phyloP scores from a whole-genome alignment of 1,140 invertebrate species.

The Drosophila suzukii region DNA sequence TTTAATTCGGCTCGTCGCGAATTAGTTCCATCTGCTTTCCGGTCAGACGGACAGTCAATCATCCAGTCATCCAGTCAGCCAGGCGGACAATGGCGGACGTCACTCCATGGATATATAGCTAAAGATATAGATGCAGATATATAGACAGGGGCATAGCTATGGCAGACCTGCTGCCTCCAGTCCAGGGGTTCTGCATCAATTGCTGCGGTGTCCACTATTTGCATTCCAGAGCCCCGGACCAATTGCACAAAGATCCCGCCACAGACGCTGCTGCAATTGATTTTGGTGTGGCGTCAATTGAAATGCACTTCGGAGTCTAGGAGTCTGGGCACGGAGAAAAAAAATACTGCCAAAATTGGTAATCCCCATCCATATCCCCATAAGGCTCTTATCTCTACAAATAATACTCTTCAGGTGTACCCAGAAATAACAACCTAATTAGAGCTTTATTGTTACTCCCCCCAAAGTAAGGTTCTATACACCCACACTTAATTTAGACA shows the following conservation, averaged over 20 bases:
- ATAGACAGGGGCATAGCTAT: constrained; percentile 3
- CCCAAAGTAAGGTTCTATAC: not conserved
- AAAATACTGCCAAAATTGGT: not conserved
- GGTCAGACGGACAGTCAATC: not conserved
- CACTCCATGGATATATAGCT: constrained; percentile 12
- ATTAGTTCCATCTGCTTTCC: constrained; percentile 27
- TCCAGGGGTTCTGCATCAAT: constrained; percentile 28
- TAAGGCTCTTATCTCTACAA: not conserved
- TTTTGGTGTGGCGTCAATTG: constrained; percentile 73
- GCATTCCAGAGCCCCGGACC: constrained; percentile 38
- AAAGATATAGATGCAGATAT: not conserved
- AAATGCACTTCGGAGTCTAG: constrained; percentile 66
- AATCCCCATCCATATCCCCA: not conserved
- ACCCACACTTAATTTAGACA: not conserved
- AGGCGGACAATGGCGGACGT: constrained; percentile 25
- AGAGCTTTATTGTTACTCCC: not conserved
- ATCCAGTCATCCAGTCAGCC: not conserved
- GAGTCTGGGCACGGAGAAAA: constrained; percentile 39
- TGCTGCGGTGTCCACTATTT: constrained; percentile 50
- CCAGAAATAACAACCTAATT: not conserved
- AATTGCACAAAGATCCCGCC: constrained; percentile 60
- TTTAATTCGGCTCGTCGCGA: constrained; percentile 1
- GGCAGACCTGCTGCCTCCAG: constrained; percentile 60
- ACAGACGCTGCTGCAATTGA: constrained; percentile 61
- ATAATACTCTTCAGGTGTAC: not conserved